Percentiles rank a stretch among this genome's conserved stretches.
Evolutionary conservation across 1,140 invertebrate genomes (phyloP).

Genomic region (Stegodyphus mimosarum): DNA sequence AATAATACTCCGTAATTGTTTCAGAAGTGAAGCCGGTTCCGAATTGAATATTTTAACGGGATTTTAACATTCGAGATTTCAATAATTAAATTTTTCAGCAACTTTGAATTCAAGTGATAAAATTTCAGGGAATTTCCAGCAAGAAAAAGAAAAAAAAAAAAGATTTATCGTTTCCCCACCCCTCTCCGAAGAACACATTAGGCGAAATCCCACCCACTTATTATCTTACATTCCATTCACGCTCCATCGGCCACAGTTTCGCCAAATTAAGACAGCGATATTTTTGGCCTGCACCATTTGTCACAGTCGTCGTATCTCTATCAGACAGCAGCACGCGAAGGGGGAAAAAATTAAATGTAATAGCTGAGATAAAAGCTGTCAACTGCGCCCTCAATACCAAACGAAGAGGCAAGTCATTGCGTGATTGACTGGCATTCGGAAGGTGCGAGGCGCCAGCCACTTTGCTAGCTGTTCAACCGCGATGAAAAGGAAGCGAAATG

Average conservation of each 20-base stretch:
- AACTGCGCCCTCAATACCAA: conserved; percentile 39
- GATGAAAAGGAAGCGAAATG: conserved; percentile 51
- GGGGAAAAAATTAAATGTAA: conserved; percentile 44
- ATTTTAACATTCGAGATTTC: too few relatives aligned
- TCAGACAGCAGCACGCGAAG: conserved; percentile 9
- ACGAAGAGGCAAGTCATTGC: conserved; percentile 38
- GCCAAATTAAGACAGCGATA: conserved; percentile 48
- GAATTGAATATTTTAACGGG: too few relatives aligned
- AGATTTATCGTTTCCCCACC: conserved; percentile 23
- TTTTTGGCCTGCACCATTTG: conserved; percentile 52
- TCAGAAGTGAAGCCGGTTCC: too few relatives aligned
- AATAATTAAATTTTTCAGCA: too few relatives aligned
- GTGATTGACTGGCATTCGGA: conserved; percentile 55
- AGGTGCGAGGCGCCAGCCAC: conserved; percentile 37
- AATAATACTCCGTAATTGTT: too few relatives aligned
- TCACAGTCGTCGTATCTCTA: conserved; percentile 31
- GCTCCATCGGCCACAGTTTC: conserved; percentile 46
- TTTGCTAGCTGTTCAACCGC: conserved; percentile 44
- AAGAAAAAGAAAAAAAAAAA: conserved; percentile 9
- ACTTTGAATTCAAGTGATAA: too few relatives aligned
- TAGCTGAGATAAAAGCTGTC: conserved; percentile 55
- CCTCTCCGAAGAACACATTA: conserved; percentile 1
- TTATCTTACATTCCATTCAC: conserved; percentile 52
- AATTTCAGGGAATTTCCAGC: too few relatives aligned
- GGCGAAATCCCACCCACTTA: conserved; percentile 33